Conservation (phyloP, 2,113 vertebrate genomes). For the Marmota flaviventris region DNA sequence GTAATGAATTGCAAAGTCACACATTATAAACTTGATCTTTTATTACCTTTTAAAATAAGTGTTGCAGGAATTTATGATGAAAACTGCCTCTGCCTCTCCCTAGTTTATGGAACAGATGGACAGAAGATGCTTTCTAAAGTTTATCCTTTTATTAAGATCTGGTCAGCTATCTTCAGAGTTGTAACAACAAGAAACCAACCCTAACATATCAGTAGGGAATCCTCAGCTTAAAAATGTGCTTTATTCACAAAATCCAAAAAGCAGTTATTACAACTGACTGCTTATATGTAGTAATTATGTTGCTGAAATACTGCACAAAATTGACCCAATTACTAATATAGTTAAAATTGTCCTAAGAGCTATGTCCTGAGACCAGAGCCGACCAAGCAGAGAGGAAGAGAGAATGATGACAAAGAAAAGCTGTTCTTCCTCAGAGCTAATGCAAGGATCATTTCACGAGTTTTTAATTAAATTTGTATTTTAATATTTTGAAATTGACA, state of each 20-base stretch:
- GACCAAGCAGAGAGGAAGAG: background rate
- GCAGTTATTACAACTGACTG: background rate
- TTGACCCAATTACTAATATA: background rate
- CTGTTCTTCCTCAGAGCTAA: background rate
- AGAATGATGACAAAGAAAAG: background rate
- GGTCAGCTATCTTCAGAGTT: background rate
- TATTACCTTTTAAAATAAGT: slow-evolving; percentile 49
- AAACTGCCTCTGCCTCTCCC: background rate
- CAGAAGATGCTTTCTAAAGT: background rate
- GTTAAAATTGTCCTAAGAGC: background rate
- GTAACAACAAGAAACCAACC: background rate
- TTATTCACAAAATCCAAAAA: slow-evolving; percentile 5
- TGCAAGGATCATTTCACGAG: background rate
- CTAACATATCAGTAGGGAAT: background rate
- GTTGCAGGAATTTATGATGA: background rate
- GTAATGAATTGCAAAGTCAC: background rate
- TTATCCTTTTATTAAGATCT: background rate
- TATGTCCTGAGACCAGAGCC: background rate
- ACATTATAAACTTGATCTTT: slow-evolving; percentile 24
- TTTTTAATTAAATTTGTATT: background rate
- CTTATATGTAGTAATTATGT: background rate
- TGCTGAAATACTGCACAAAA: background rate
- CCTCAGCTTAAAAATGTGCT: slow-evolving; percentile 9
- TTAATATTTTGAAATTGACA: background rate
- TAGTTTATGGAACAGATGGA: background rate